A percentile compares a stretch with the other conserved stretches of the same genome.
These are phyloP conservation scores for Mesembrinibis cayennensis DNA, from an alignment of 2,113 vertebrate genomes.

Conservation along the genomic window DNA sequence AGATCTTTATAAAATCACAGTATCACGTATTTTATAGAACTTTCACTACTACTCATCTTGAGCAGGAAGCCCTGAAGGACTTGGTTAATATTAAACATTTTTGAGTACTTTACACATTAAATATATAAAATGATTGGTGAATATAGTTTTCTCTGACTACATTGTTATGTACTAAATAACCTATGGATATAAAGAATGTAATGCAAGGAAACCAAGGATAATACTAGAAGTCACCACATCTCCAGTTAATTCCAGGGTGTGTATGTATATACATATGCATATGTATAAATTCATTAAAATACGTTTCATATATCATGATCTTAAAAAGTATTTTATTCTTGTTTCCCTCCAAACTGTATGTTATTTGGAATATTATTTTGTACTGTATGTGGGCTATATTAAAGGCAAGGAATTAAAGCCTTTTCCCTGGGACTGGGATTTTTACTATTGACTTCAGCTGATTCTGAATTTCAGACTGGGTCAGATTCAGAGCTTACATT, in stretches of 20 bases:
- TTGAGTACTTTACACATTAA: not conserved
- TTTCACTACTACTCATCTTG: not conserved
- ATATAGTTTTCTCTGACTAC: not conserved
- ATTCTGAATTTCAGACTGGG: not conserved
- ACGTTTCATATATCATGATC: not conserved
- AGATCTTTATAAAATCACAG: constrained; percentile 29
- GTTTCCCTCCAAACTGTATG: not conserved
- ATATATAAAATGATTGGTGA: not conserved
- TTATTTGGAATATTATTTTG: not conserved
- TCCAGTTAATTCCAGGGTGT: not conserved
- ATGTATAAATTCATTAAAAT: not conserved
- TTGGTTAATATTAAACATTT: no score
- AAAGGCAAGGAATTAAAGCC: not conserved
- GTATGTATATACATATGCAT: not conserved
- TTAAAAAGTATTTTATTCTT: not conserved
- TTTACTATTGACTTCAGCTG: not conserved
- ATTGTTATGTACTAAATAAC: not conserved
- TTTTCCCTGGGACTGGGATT: not conserved
- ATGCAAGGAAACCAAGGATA: not conserved
- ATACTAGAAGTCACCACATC: not conserved
- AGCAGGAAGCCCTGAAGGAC: not conserved
- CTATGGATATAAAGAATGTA: not conserved
- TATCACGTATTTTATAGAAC: not conserved
- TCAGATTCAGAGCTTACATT: not conserved
- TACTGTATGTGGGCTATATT: not conserved